These are phyloP conservation scores for Leptopilina boulardi DNA, from an alignment of 1,140 invertebrate genomes.

Conservation along the genomic window DNA sequence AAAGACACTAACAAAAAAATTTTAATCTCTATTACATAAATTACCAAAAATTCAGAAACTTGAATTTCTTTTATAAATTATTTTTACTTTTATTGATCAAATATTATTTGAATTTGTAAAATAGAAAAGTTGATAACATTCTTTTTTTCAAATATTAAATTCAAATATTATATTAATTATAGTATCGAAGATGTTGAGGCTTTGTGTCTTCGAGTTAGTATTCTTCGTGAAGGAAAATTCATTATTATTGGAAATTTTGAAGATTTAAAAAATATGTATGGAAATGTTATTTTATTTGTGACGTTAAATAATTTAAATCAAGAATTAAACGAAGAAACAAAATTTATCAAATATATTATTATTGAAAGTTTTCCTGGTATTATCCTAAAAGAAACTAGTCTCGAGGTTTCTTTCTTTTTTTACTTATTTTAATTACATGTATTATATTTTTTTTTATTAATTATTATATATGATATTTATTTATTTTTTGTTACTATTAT, in stretches of 20 bases:
- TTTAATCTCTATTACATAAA: too few relatives aligned
- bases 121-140: too few relatives aligned
- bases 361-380: background rate
- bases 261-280: conserved; percentile 80
- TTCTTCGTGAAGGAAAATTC: conserved; percentile 80
- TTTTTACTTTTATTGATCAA: too few relatives aligned
- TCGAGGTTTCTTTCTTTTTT: background rate
- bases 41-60: too few relatives aligned
- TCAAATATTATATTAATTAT: background rate
- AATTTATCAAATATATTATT: background rate
- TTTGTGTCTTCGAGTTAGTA: conserved; percentile 78
- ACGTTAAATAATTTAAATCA: conserved; percentile 63
- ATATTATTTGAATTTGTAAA: too few relatives aligned
- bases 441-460: too few relatives aligned
- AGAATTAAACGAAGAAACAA: conserved; percentile 55
- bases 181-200: conserved; percentile 81
- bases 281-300: conserved; percentile 82
- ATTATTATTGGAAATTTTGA: conserved; percentile 78
- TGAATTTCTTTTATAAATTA: too few relatives aligned
- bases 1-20: too few relatives aligned
- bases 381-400: background rate
- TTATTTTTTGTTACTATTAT: too few relatives aligned
- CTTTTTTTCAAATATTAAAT: too few relatives aligned
- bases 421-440: too few relatives aligned
- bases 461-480: too few relatives aligned